phyloP scores from a whole-genome alignment of 2,797 vertebrate species.

The Knipowitschia caucasica region DNA sequence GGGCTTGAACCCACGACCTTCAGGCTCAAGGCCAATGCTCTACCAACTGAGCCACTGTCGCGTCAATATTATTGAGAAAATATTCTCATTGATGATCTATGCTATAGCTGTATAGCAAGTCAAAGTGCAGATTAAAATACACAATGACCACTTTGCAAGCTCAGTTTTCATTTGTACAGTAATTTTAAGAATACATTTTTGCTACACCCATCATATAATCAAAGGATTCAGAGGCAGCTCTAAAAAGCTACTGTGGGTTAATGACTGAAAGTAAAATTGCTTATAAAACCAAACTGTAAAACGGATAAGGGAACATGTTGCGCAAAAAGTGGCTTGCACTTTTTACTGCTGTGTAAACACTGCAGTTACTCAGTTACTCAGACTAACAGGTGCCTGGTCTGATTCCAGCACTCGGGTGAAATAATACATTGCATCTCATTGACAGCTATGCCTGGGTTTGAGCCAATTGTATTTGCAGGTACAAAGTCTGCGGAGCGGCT shows the following conservation, averaged over 20 bases:
- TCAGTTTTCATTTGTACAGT: no score
- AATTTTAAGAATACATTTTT: not conserved
- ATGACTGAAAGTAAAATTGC: constrained; percentile 4
- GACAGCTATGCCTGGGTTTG: constrained; percentile 41
- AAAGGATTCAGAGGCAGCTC: not conserved
- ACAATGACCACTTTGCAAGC: no score
- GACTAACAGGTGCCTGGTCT: constrained; percentile 73
- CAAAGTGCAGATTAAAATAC: no score
- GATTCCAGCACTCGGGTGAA: constrained; percentile 49
- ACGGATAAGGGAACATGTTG: constrained; percentile 13
- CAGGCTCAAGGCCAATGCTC: no score
- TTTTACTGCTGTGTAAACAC: constrained; percentile 57
- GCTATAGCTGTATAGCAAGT: no score
- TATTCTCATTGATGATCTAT: no score
- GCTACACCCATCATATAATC: not conserved
- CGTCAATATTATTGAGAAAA: no score
- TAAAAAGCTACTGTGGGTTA: not conserved
- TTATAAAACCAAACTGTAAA: not conserved
- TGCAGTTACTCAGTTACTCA: constrained; percentile 65
- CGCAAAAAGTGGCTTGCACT: constrained; percentile 21
- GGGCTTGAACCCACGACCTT: no score
- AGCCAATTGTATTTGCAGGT: constrained; percentile 62
- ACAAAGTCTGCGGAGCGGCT: constrained; percentile 61
- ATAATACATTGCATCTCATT: constrained; percentile 38
- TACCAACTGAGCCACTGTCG: no score